Conservation (phyloP, 2,113 vertebrate species). For the Pica pica region DNA sequence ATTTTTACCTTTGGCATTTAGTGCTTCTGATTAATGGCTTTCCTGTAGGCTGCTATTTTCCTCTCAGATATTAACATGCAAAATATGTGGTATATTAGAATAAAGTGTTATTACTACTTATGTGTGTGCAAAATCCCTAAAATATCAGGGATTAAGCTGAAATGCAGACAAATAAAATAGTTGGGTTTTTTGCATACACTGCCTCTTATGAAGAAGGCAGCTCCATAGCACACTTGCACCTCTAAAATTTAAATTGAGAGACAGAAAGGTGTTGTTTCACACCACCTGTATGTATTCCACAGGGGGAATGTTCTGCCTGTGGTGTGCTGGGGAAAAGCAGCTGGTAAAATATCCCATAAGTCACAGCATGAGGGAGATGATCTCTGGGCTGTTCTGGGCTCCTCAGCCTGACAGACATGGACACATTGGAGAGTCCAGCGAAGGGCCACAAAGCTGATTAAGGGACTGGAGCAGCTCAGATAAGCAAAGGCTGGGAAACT, state of each 20-base stretch:
- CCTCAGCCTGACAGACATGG: not conserved
- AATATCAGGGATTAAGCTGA: not conserved
- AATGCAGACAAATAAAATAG: not conserved
- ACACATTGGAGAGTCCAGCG: not conserved
- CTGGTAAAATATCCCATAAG: not conserved
- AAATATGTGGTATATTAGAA: not conserved
- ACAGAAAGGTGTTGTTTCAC: not conserved
- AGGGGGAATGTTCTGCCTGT: not conserved
- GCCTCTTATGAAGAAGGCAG: not conserved
- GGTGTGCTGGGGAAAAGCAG: not conserved
- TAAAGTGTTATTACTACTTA: not conserved
- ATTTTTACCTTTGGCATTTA: slow-evolving; percentile 43
- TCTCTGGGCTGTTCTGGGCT: not conserved
- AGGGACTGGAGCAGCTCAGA: not conserved
- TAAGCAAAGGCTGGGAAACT: not conserved
- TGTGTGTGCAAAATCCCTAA: not conserved
- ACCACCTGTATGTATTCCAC: not conserved
- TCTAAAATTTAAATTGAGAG: not conserved
- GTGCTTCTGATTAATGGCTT: slow-evolving; percentile 20
- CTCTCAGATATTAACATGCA: not conserved
- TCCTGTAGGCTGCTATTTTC: slow-evolving; percentile 13
- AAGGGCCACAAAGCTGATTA: not conserved
- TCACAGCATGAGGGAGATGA: not conserved
- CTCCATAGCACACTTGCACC: not conserved
- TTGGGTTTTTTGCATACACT: not conserved